phyloP scores from a whole-genome alignment of 1,140 invertebrate species.

The Aphis gossypii region DNA sequence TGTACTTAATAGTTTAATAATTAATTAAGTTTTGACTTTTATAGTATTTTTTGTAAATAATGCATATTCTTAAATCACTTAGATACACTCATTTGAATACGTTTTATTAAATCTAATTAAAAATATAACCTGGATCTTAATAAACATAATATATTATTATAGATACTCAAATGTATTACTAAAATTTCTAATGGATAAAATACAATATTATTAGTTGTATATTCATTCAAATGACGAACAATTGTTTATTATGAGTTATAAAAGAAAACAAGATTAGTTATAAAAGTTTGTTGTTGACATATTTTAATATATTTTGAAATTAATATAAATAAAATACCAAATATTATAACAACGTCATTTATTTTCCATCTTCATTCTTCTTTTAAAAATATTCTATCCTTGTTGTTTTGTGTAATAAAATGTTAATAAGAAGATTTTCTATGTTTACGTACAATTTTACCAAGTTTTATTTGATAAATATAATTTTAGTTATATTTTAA shows the following conservation, averaged over 20 bases:
- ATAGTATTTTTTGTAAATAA: neutral
- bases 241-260: neutral
- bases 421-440: neutral
- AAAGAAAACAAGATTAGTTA: neutral
- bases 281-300: conserved; percentile 1
- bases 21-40: neutral
- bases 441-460: neutral
- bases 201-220: neutral
- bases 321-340: neutral
- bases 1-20: neutral
- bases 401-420: neutral
- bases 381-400: neutral
- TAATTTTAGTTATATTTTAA: neutral
- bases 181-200: neutral
- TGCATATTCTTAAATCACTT: neutral
- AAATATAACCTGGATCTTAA: neutral
- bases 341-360: neutral
- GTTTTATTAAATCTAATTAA: neutral
- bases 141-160: neutral
- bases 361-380: neutral
- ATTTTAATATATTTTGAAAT: neutral
- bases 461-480: neutral
- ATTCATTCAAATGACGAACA: neutral
- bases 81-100: neutral
- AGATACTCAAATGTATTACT: neutral